Evolutionary conservation across 2,113 vertebrate genomes (phyloP).

Genomic region (Felis chaus): DNA sequence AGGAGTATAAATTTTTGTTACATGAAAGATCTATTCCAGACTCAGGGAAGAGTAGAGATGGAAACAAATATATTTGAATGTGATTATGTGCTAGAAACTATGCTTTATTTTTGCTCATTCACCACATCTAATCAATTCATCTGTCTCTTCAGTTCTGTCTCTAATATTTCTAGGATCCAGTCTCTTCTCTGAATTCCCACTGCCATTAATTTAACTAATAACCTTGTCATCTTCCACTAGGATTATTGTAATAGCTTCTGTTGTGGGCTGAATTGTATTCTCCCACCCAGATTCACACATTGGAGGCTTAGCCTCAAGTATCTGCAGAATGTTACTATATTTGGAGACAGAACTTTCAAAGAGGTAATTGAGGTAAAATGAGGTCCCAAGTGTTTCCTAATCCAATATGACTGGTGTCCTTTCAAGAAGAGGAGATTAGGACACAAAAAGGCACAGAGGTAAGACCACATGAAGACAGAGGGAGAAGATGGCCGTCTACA

Average conservation of each 20-base stretch:
- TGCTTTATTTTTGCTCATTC: neutral
- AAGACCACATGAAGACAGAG: neutral
- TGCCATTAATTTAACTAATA: neutral
- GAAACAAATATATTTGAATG: neutral
- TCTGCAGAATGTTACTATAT: neutral
- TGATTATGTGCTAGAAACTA: neutral
- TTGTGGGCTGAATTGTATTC: neutral
- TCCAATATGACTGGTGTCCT: neutral
- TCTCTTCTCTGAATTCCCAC: neutral
- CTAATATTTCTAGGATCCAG: neutral
- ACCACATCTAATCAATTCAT: neutral
- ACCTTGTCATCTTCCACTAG: neutral
- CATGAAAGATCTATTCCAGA: neutral
- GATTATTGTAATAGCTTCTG: neutral
- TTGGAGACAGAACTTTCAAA: neutral
- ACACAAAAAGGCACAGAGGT: neutral
- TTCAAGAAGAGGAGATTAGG: neutral
- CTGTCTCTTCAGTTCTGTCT: neutral
- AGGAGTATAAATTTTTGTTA: neutral
- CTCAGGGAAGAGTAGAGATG: neutral
- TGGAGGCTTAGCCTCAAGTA: neutral
- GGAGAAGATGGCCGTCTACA: neutral
- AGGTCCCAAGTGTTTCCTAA: neutral
- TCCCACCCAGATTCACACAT: neutral
- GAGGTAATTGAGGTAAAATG: neutral